phyloP scores from a whole-genome alignment of 2,113 vertebrate species.

The Oenanthe melanoleuca region DNA sequence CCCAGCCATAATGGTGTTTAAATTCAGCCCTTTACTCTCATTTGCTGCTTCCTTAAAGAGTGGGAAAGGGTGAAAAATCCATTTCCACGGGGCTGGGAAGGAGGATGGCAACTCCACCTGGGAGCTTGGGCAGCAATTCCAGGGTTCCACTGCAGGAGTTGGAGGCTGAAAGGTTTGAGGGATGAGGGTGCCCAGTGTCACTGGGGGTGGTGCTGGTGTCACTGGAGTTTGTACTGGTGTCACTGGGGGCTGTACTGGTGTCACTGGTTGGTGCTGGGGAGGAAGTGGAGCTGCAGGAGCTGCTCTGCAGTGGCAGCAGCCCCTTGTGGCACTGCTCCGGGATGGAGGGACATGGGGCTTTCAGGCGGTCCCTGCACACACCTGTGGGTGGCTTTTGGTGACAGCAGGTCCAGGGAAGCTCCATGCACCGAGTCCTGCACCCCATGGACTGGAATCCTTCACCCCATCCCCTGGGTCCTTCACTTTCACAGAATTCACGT shows the following conservation, averaged over 20 bases:
- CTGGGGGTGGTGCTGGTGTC: background rate
- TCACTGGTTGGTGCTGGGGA: background rate
- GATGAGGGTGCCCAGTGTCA: background rate
- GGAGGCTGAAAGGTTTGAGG: background rate
- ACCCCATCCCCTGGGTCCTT: too few relatives aligned
- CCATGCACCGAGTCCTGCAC: fast-evolving
- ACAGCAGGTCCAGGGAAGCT: background rate
- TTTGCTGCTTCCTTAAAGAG: background rate
- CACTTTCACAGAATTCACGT: fast-evolving
- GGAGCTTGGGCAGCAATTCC: background rate
- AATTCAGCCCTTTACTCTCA: background rate
- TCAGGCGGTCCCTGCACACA: fast-evolving
- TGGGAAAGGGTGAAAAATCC: background rate
- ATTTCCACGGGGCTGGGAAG: background rate
- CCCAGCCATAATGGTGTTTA: background rate
- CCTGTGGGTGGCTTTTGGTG: background rate
- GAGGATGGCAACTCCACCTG: fast-evolving
- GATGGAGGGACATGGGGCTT: background rate
- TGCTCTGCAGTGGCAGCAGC: background rate
- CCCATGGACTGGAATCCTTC: fast-evolving
- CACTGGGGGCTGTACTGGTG: background rate
- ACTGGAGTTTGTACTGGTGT: background rate
- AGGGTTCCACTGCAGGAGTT: fast-evolving
- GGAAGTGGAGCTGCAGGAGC: background rate
- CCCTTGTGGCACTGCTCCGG: background rate